Evolutionary conservation across 1,140 invertebrate species (phyloP), one percentile per base, ranked within the genome.

Genomic region (Nasonia longicornis): DNA sequence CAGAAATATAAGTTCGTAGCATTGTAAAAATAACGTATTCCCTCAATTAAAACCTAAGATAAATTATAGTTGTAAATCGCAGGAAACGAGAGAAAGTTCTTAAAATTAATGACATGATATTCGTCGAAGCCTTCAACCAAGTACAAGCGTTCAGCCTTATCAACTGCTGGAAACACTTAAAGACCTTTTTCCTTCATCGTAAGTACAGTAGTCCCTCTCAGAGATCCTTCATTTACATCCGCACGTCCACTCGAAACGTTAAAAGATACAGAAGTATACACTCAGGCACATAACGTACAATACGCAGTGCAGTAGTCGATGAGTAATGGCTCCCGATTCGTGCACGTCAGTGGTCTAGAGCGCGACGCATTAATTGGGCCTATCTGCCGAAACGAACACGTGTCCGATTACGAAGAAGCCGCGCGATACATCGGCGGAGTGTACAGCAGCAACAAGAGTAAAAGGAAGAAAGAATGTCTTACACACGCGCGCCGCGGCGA

Each of bases 321-420:
- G 78, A 79, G 26, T 79, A 73, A 79, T 79, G 78, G 58, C 38
- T n/a, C 22, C 12, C 58, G 78, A 79, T 64, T 10, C 52, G 22
- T 63, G 69, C 69, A 67, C 63, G 77, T 72, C 78, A 64, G 70
- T 42, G 8, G 38, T 73, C 69, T 66, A 66, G 29, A 73, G 45
- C 80, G 85, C 80, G 75, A 84, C 84, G 85, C 86, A 87, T 88
- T 88, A 87, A 88, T 88, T 88, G 86, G 86, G 79, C 84, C 86
- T 87, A 88, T 87, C 87, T 76, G 86, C 86, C 84, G 84, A 84
- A 87, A 87, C 81, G 85, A 86, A 88, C 87, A 88, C 87, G 87
- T 88, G 86, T 88, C 85, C 85, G 86, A 87, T 88, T 86, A 86
- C 86, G 72, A 79, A 80, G 82, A 79, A 80, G 82, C 82, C 82